These are phyloP conservation scores for Cyphomyrus discorhynchus DNA, from an alignment of 2,113 vertebrate species.

Conservation along the genomic window DNA sequence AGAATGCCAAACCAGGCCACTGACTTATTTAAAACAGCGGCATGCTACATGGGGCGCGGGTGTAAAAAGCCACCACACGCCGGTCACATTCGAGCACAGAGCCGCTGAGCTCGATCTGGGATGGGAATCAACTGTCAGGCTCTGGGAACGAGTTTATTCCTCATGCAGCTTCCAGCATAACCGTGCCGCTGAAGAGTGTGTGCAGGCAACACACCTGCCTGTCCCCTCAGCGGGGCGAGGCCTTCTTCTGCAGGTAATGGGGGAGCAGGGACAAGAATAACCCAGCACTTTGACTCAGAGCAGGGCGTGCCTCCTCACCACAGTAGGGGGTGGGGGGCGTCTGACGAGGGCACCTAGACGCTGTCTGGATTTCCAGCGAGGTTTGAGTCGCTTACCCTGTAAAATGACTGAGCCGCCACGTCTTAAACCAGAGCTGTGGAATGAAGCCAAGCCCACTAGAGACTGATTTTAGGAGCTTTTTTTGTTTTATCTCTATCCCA, in stretches of 20 bases:
- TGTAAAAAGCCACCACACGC: neutral
- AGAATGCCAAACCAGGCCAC: neutral
- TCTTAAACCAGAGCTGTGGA: neutral
- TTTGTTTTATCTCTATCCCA: neutral
- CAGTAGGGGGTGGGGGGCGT: neutral
- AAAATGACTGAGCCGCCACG: neutral
- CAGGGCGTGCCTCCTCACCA: neutral
- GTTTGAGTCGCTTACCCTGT: neutral
- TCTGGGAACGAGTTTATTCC: neutral
- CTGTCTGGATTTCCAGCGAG: neutral
- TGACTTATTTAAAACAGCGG: neutral
- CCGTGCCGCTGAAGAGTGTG: neutral
- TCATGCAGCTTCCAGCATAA: neutral
- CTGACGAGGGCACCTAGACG: neutral
- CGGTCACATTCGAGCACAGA: neutral
- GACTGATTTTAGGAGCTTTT: neutral
- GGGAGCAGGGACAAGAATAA: neutral
- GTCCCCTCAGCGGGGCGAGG: neutral
- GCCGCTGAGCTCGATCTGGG: neutral
- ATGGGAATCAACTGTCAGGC: neutral
- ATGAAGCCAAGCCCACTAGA: neutral
- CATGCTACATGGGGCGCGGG: neutral
- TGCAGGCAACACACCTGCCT: neutral
- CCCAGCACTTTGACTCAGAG: neutral
- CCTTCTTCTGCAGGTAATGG: neutral